These are phyloP conservation scores for Limnephilus lunatus DNA, from an alignment of 2,888 invertebrate species.

Conservation along the genomic window DNA sequence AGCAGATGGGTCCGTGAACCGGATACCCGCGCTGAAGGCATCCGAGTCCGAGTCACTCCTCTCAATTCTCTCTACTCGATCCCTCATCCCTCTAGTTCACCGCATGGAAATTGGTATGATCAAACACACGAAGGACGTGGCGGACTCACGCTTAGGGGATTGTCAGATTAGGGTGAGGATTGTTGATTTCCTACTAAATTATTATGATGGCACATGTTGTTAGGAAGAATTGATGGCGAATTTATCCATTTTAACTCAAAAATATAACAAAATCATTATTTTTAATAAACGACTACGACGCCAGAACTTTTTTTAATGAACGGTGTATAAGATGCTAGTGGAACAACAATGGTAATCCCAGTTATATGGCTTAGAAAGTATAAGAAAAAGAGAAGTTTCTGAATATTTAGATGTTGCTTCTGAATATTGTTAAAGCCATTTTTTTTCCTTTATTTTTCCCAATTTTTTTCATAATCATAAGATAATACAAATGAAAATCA, in stretches of 20 bases:
- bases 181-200: neutral
- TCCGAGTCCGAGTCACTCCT: neutral
- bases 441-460: no score
- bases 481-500: no score
- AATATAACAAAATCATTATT: no score
- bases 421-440: no score
- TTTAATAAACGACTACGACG: no score
- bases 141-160: neutral
- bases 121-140: conserved; percentile 11
- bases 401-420: no score
- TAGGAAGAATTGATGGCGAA: neutral
- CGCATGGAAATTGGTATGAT: conserved; percentile 30
- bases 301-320: no score
- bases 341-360: no score
- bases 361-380: no score
- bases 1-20: conserved; percentile 7
- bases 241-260: neutral
- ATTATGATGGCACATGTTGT: neutral
- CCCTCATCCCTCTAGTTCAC: neutral
- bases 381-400: no score
- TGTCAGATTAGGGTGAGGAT: neutral
- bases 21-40: neutral
- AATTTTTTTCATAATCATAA: no score
- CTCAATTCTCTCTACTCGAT: neutral
- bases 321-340: no score